Percentiles rank a stretch among this genome's conserved stretches.
phyloP scores from a whole-genome alignment of 2,888 invertebrate genomes.

The Amphipoea oculea region DNA sequence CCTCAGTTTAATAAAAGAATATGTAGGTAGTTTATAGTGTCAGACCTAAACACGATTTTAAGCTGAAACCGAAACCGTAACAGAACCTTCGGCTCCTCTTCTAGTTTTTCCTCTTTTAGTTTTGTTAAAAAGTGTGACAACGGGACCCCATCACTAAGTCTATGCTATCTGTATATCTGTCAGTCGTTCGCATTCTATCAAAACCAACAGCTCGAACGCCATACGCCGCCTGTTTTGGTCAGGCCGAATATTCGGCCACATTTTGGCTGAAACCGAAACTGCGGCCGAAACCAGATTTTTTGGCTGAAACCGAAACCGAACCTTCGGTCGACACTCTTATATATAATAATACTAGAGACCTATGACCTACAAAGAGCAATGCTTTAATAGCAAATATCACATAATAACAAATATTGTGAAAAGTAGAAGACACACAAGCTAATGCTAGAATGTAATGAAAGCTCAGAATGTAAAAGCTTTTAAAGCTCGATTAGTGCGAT shows the following conservation, averaged over 20 bases:
- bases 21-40: neutral
- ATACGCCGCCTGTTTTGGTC: neutral
- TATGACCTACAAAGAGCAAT: neutral
- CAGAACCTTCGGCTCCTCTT: neutral
- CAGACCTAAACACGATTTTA: too few species aligned
- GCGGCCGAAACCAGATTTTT: neutral
- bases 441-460: slow-evolving; percentile 17
- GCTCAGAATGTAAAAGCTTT: slow-evolving; percentile 29
- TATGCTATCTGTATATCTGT: neutral
- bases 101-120: neutral
- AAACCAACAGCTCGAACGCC: neutral
- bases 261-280: neutral
- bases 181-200: neutral
- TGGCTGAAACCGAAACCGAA: neutral
- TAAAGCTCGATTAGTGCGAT: slow-evolving; percentile 45
- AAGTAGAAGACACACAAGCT: neutral
- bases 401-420: neutral
- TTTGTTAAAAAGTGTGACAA: neutral
- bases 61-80: neutral
- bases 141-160: neutral
- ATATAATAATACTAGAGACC: too few species aligned
- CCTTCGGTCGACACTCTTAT: too few species aligned
- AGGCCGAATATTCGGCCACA: neutral
- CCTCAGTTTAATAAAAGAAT: slow-evolving; percentile 1
- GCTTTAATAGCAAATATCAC: neutral